Base-by-base conservation (phyloP, 2,888 invertebrate genomes). In the Metopia argyrocephala region DNA sequence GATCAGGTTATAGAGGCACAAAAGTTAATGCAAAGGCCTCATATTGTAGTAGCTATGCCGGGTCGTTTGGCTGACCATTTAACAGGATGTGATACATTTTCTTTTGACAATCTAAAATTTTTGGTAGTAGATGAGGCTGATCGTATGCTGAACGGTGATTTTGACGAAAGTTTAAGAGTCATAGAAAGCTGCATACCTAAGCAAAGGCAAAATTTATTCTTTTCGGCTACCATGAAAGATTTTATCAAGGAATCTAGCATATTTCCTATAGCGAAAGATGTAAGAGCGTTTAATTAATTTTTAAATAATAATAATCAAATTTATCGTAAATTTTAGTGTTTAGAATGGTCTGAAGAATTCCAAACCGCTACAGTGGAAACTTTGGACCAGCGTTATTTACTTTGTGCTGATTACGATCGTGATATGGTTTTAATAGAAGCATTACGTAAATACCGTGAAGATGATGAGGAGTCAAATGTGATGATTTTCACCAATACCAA, bases 71-170 rank as follows among this genome's bases (percentile, higher is more conserved):
- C 97, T 0, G 99, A 99, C 90, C 98, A 98, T 88, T 92, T 99
- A 9, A 94, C 95, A 68, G 96, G 96, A 85, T 96, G 97, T 87
- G 93, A 96, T 84, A 96, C 96, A 18, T 96, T 96, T 86, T 93
- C 94, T 2, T 93, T 98, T 84, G 93, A 93, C 85, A 94, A 93
- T 85, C 93, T 97, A 0, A 94, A 95, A 86, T 97, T 95, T 91
- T 91, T 99, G 85, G 98, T 99, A 0, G 90, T 99, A 68, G 99
- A 99, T 91, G 99, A 99, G 92, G 99, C 99, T 38, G 99, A 99
- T 86, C 88, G 93, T 82, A 90, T 93, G 84, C 91, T 93, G 82
- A 93, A 95, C 87, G 96, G 96, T 62, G 93, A 94, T 61, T 97
- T 97, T 89, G 94, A 96, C 90, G 94, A 94, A 25, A 96, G 96